Conservation (phyloP, 2,888 invertebrate species). For the Zaprionus lineosus region DNA sequence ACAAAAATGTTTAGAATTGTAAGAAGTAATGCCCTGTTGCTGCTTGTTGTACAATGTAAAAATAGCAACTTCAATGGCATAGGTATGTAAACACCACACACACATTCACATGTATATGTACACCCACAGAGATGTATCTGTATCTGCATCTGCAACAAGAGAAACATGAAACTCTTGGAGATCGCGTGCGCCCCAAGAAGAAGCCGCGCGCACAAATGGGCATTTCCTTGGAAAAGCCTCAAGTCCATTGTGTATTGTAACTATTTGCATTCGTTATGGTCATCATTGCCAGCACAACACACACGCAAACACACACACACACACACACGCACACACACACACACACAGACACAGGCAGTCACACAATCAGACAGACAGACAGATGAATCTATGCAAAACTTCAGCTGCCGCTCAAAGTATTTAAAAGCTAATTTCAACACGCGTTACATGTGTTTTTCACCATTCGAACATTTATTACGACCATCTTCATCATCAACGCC, state of each 20-base stretch:
- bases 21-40: constrained; percentile 37
- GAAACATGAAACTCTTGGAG: constrained; percentile 36
- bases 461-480: constrained; percentile 65
- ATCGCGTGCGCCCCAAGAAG: constrained; percentile 35
- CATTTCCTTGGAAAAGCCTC: constrained; percentile 56
- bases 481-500: no score
- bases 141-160: not conserved
- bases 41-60: constrained; percentile 55
- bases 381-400: constrained; percentile 52
- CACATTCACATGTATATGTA: constrained; percentile 22
- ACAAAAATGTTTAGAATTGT: constrained; percentile 61
- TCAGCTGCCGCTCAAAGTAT: constrained; percentile 36
- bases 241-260: constrained; percentile 49
- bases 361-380: constrained; percentile 7
- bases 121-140: not conserved
- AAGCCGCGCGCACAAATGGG: constrained; percentile 21
- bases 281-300: constrained; percentile 30
- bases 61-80: constrained; percentile 55
- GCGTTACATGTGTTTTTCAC: constrained; percentile 68
- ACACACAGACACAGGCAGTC: not conserved
- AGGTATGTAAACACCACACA: constrained; percentile 55
- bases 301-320: not conserved
- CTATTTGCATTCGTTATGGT: constrained; percentile 59
- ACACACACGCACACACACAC: not conserved
- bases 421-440: constrained; percentile 69